These are phyloP conservation scores for Mungos mungo DNA, from an alignment of 2,113 vertebrate species.

Conservation along the genomic window DNA sequence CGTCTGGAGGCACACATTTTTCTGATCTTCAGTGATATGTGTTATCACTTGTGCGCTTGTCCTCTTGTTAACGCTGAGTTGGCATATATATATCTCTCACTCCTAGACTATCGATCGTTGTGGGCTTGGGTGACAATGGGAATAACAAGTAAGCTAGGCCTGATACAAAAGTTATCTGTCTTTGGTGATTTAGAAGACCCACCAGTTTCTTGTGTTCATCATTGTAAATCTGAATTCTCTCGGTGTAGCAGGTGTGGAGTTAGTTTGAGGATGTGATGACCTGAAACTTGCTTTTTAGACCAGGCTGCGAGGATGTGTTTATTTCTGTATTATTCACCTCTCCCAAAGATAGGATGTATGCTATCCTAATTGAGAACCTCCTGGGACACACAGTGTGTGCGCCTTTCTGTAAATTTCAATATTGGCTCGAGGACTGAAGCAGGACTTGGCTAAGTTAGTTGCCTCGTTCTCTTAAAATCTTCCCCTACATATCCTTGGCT, in stretches of 20 bases:
- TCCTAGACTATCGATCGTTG: neutral
- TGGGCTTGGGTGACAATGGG: neutral
- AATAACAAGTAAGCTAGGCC: neutral
- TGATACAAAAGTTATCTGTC: neutral
- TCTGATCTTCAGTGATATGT: neutral
- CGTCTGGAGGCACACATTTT: neutral
- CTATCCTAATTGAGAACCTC: neutral
- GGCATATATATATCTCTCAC: neutral
- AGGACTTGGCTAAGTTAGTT: slow-evolving; percentile 39
- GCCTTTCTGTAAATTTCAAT: slow-evolving; percentile 4
- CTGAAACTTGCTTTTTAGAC: slow-evolving; percentile 29
- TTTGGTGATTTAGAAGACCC: neutral
- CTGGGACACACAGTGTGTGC: neutral
- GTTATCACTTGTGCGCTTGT: neutral
- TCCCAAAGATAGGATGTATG: slow-evolving; percentile 18
- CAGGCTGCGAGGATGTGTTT: neutral
- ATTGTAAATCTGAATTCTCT: slow-evolving; percentile 12
- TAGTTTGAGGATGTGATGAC: neutral
- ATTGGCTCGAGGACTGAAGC: neutral
- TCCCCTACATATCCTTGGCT: neutral
- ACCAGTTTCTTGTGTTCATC: neutral
- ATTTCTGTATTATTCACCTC: slow-evolving; percentile 13
- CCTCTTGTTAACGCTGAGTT: neutral
- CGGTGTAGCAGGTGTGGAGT: neutral
- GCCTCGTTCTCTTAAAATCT: neutral